Base-by-base conservation (phyloP, 1,140 invertebrate genomes). In the Xylocopa sonorina region DNA sequence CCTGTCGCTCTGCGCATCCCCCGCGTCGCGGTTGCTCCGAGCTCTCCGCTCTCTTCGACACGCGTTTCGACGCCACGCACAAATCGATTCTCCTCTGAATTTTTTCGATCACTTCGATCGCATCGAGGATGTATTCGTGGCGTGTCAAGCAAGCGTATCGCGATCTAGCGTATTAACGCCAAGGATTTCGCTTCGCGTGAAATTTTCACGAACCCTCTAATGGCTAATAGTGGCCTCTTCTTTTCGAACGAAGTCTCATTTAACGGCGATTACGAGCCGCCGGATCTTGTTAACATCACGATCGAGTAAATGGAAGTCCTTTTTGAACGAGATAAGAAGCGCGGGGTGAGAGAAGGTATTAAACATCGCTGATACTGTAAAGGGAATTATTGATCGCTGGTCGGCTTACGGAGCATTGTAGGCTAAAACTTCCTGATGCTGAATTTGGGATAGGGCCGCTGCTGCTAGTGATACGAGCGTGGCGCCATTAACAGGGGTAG, bases 361-460 rank as follows among this genome's bases (percentile, higher is more conserved):
- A 60, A 24, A 12, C 10, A 0, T 16, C 1, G 0, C 7, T 12
- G 38, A 16, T 69, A 5, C 16, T 18, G n/a, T 32, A 77, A 60
- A 77, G 66, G 24, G 75, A 77, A 77, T 77, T 60, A 69, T 71
- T 77, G 43, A 63, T 72, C 38, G 32, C 12, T 50, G 38, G 46
- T 79, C 34, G 21, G 21, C 50, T 53, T 48, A 58, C 5, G 24
- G 27, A 62, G 68, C 53, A 62, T 62, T 43, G 41, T 18, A 5
- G 43, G 14, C 5, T 51, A n/a, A 29, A 32, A 43, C 2, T 43
- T n/a, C 12, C 18, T 2, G 51, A 32, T 7, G 14, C 27, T 29
- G 43, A 16, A 10, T 46, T 46, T 16, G 21, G n/a, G n/a, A n/a
- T 24, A 3, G 10, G 10, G 58, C 9, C 1, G 14, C 10, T 43